Conservation (phyloP, 1,140 invertebrate species). For the Ylistrum balloti region DNA sequence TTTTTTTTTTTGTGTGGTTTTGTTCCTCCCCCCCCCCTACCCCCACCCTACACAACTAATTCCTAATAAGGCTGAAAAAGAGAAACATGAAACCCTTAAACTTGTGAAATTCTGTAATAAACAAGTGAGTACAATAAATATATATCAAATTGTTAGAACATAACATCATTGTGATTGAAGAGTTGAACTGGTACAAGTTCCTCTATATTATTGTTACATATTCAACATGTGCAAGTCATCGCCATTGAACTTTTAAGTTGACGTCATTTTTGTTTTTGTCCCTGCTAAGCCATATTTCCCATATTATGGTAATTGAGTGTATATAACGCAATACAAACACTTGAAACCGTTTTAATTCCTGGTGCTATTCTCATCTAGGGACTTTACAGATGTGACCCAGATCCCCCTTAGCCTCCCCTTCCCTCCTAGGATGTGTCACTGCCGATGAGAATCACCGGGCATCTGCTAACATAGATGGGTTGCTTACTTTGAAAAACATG, state of each 20-base stretch:
- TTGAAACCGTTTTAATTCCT: conserved; percentile 14
- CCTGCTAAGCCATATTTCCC: background rate
- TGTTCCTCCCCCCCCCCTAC: too few relatives aligned
- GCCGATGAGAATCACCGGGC: conserved; percentile 4
- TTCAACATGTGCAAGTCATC: background rate
- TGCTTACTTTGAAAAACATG: conserved; percentile 39
- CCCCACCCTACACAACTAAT: too few relatives aligned
- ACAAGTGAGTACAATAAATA: background rate
- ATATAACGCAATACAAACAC: conserved; percentile 31
- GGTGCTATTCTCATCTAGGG: background rate
- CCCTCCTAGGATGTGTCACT: conserved; percentile 15
- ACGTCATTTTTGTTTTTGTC: conserved; percentile 39
- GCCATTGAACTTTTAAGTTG: conserved; percentile 23
- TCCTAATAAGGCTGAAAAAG: background rate
- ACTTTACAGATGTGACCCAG: conserved; percentile 16
- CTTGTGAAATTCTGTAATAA: background rate
- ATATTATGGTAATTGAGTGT: conserved; percentile 40
- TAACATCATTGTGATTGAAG: background rate
- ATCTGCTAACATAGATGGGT: conserved; percentile 16
- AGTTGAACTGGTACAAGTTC: background rate
- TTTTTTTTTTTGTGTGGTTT: too few relatives aligned
- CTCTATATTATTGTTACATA: background rate
- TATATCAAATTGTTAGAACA: background rate
- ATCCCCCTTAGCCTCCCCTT: background rate
- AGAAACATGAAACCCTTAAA: background rate